These are phyloP conservation scores for Fukomys damarensis DNA, from an alignment of 2,113 vertebrate species.

Conservation along the genomic window DNA sequence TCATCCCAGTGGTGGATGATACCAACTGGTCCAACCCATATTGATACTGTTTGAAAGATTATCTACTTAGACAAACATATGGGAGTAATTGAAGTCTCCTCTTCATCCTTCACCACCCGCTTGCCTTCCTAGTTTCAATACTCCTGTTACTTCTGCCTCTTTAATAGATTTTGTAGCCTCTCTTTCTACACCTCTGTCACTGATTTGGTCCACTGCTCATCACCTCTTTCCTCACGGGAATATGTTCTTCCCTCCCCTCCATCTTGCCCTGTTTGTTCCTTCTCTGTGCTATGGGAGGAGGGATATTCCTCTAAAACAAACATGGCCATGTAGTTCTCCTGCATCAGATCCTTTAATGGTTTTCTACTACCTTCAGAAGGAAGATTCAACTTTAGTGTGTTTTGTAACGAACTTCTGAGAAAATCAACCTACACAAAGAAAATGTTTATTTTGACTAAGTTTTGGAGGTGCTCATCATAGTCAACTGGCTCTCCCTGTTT, in stretches of 20 bases:
- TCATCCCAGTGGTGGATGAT: neutral
- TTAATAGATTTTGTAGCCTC: neutral
- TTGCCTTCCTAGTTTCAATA: neutral
- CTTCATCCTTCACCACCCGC: neutral
- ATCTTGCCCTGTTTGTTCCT: neutral
- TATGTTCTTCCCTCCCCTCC: neutral
- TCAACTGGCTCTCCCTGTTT: neutral
- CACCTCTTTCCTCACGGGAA: neutral
- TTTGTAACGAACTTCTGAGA: neutral
- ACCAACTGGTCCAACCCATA: neutral
- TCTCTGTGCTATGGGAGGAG: neutral
- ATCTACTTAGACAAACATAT: neutral
- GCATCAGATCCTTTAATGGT: neutral
- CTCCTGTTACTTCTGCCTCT: constrained; percentile 24
- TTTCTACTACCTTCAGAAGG: neutral
- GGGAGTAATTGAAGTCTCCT: neutral
- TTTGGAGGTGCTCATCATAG: neutral
- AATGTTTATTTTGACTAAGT: neutral
- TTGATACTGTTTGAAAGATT: neutral
- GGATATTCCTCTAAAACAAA: neutral
- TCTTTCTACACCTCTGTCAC: neutral
- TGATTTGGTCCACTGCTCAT: neutral
- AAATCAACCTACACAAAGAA: neutral
- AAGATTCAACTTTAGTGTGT: neutral
- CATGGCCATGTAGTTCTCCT: neutral